Percentiles rank a stretch among this genome's conserved stretches.
These are phyloP conservation scores for Galaxea fascicularis DNA, from an alignment of 92 coral and sea anemone species.

Conservation along the genomic window DNA sequence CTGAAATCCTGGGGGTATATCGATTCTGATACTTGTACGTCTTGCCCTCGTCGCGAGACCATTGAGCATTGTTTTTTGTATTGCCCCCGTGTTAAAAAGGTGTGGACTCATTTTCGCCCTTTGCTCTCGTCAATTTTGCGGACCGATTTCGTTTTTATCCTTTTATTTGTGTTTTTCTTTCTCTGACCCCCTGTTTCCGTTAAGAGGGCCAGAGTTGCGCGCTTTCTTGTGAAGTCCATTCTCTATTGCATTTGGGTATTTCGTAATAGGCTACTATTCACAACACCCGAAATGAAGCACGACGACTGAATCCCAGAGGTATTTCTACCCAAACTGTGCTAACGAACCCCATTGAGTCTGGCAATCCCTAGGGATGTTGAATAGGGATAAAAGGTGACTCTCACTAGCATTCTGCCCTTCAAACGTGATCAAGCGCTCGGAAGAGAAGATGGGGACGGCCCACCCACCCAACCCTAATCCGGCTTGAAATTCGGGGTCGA, in stretches of 20 bases:
- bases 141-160: rapidly evolving
- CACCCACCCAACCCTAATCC: not conserved
- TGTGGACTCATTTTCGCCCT: not conserved
- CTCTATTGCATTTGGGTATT: not conserved
- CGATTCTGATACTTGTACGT: not conserved
- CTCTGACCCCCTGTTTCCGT: not conserved
- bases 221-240: not conserved
- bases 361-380: not conserved
- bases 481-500: not conserved
- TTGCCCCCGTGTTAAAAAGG: not conserved
- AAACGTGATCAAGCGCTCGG: too few relatives aligned
- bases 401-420: constrained; percentile 28
- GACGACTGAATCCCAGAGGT: too few relatives aligned
- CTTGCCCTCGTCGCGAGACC: not conserved
- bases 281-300: too few relatives aligned
- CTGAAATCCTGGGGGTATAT: not conserved
- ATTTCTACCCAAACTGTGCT: too few relatives aligned
- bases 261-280: not conserved
- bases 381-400: constrained; percentile 22
- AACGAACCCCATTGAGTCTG: too few relatives aligned
- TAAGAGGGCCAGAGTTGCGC: not conserved
- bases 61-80: not conserved
- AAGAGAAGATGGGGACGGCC: constrained; percentile 7
- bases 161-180: not conserved
- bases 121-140: not conserved